phyloP scores from a whole-genome alignment of 2,113 vertebrate species.

The Motacilla tschutschensis region DNA sequence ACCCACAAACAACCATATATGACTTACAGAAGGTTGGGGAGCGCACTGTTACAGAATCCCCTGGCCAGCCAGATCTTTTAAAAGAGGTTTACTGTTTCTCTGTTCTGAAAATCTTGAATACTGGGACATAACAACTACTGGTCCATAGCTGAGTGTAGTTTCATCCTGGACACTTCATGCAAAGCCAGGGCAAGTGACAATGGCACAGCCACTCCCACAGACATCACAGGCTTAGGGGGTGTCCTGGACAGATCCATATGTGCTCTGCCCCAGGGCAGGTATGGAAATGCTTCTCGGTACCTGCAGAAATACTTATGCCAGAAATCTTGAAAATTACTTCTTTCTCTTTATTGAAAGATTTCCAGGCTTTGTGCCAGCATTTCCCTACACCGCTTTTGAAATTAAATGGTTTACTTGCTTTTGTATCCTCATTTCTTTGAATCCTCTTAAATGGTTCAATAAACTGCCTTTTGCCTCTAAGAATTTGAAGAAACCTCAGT shows the following conservation, averaged over 20 bases:
- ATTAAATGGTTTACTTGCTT: background rate
- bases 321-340: background rate
- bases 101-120: background rate
- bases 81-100: background rate
- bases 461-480: background rate
- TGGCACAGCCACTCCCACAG: background rate
- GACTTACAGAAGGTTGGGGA: background rate
- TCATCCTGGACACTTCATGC: background rate
- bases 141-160: background rate
- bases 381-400: background rate
- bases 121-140: background rate
- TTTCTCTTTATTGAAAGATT: background rate
- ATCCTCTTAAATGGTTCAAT: background rate
- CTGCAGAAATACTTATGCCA: background rate
- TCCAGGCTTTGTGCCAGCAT: background rate
- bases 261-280: background rate
- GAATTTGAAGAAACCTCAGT: background rate
- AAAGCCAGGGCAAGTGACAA: background rate
- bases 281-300: background rate
- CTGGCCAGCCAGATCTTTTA: background rate
- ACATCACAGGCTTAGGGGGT: background rate
- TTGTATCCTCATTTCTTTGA: background rate
- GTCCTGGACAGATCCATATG: background rate
- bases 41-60: background rate
- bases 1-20: background rate